phyloP scores from a whole-genome alignment of 2,888 invertebrate species.

The Allolobophora icterica region DNA sequence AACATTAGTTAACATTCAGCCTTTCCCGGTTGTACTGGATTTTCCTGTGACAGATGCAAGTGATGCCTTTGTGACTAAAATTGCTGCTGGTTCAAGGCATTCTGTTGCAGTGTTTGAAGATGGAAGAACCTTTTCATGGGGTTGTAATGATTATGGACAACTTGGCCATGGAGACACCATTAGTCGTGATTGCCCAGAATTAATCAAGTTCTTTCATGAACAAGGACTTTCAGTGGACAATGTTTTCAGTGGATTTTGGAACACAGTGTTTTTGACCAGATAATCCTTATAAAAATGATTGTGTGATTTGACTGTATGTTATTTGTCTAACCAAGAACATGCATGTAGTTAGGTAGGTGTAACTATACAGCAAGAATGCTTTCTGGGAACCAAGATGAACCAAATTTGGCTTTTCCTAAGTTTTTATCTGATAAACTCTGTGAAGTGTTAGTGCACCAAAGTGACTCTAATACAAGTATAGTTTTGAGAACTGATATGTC shows the following conservation, averaged over 20 bases:
- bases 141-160: constrained; percentile 84
- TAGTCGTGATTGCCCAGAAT: constrained; percentile 18
- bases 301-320: too few relatives aligned
- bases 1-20: not conserved
- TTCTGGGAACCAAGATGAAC: too few relatives aligned
- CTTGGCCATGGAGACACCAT: constrained; percentile 67
- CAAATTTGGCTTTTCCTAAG: too few relatives aligned
- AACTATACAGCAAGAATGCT: too few relatives aligned
- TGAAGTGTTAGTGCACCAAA: too few relatives aligned
- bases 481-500: too few relatives aligned
- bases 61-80: constrained; percentile 9
- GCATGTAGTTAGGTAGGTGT: too few relatives aligned
- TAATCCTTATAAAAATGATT: not conserved
- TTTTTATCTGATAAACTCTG: too few relatives aligned
- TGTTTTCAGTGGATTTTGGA: constrained; percentile 27
- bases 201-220: not conserved
- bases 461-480: too few relatives aligned
- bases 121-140: constrained; percentile 76
- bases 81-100: constrained; percentile 35
- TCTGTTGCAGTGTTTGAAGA: constrained; percentile 68
- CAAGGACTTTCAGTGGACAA: not conserved
- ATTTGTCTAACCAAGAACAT: too few relatives aligned
- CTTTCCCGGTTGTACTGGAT: not conserved
- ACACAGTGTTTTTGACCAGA: constrained; percentile 19
- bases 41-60: not conserved